These are phyloP conservation scores for Gorilla gorilla DNA, from an alignment of 2,113 vertebrate genomes.

Conservation along the genomic window DNA sequence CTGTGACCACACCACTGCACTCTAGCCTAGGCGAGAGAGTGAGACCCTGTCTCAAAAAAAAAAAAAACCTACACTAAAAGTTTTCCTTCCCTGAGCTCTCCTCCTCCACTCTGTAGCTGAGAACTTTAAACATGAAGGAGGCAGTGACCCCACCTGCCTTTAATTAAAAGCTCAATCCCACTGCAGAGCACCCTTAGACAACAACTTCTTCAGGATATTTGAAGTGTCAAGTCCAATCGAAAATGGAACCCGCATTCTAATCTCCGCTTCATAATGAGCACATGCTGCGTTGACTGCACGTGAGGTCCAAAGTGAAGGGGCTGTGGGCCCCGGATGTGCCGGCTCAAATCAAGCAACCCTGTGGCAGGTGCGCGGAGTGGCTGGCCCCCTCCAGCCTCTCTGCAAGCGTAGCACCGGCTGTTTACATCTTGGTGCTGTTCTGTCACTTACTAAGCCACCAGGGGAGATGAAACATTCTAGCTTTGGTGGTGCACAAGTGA, in stretches of 20 bases:
- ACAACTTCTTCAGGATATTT: not conserved
- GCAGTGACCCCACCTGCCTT: not conserved
- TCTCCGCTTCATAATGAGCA: not conserved
- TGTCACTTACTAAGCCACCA: slow-evolving; percentile 62
- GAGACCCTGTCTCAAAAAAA: too few species aligned
- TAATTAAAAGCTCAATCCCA: not conserved
- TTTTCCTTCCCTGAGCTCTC: not conserved
- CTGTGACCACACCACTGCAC: too few species aligned
- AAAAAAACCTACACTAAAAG: too few species aligned
- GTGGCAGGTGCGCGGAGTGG: not conserved
- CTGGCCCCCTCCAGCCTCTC: not conserved
- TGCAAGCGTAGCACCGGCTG: not conserved
- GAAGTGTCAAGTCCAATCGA: not conserved
- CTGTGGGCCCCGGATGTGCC: not conserved
- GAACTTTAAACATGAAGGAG: not conserved
- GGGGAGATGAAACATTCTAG: not conserved
- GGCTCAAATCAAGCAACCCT: not conserved
- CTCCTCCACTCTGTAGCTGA: not conserved
- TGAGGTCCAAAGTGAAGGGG: not conserved
- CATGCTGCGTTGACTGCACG: not conserved
- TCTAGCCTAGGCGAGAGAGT: too few species aligned
- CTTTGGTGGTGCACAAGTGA: not conserved
- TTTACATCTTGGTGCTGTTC: slow-evolving; percentile 13
- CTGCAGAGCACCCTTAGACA: not conserved
- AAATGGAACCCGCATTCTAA: not conserved